Base-by-base conservation (phyloP, 2,888 invertebrate genomes). In the Microdon myrmicae region DNA sequence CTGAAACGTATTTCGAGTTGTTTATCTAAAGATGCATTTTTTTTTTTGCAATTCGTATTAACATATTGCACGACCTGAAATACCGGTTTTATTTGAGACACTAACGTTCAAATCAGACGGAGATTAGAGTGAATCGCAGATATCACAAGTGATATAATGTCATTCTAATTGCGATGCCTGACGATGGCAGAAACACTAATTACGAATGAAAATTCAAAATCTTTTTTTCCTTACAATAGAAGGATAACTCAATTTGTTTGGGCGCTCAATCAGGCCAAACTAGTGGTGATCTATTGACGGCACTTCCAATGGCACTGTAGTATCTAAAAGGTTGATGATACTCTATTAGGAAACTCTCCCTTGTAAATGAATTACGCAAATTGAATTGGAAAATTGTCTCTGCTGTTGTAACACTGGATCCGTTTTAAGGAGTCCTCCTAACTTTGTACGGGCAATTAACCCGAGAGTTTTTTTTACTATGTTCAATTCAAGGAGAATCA, bases 291-390 rank as follows among this genome's bases (percentile, higher is more conserved):
- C 22, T 32, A 19, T 38, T 28, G 16, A 10, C 16, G 6, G n/a
- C 10, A 12, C 16, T 31, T n/a, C 16, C 9, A 22, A 10, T 23
- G 34, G 31, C 41, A 9, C 23, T 28, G 29, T 8, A 19, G 19
- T 41, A 19, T 20, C 20, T 28, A 13, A 31, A n/a, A n/a, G n/a
- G n/a, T n/a, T n/a, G n/a, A n/a, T n/a, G n/a, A n/a, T n/a, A 31
- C 37, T 60, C 32, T 44, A 67, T 60, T 69, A 48, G 67, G 58
- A 54, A 67, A 67, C 60, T 59, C 26, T 28, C 29, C 41, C 29
- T 54, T 45, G 35, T 70, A 70, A 70, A 60, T 64, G 67, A 70
- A 70, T 70, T 70, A 70, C 35, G 58, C 43, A 68, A 69, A 70
- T 70, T 70, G 58, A 70, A 70, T 70, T 69, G 45, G 20, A 43